Conservation (phyloP, 53 echinoderm and acorn worm species). For the Actinopyga echinites region DNA sequence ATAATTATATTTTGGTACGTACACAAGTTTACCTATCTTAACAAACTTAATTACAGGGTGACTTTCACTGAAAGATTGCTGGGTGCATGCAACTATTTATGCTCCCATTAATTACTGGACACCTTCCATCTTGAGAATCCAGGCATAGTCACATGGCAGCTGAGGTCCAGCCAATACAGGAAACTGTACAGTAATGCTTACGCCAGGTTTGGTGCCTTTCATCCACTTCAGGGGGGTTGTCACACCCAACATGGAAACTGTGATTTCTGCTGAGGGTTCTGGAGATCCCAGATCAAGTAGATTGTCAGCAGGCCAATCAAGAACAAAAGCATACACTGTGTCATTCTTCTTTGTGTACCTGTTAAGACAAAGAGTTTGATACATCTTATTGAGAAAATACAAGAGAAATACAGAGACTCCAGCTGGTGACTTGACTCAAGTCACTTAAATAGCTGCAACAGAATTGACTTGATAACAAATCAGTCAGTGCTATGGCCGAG, state of each 20-base stretch:
- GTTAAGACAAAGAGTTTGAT: neutral
- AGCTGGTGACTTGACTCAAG: too few species aligned
- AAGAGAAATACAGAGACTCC: too few species aligned
- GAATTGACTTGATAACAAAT: too few species aligned
- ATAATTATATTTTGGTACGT: too few species aligned
- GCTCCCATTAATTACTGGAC: slow-evolving; percentile 14
- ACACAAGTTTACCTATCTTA: too few species aligned
- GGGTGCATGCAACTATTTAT: too few species aligned
- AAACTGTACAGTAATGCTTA: slow-evolving; percentile 57
- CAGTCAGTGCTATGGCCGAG: too few species aligned
- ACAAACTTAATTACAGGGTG: too few species aligned
- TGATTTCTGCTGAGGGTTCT: slow-evolving; percentile 45
- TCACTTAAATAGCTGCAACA: too few species aligned
- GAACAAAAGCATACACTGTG: slow-evolving; percentile 72
- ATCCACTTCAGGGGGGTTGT: slow-evolving; percentile 58
- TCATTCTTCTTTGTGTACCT: slow-evolving; percentile 68
- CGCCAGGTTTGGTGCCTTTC: slow-evolving; percentile 15
- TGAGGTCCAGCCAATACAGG: slow-evolving; percentile 33
- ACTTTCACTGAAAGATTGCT: too few species aligned
- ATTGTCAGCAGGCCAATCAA: slow-evolving; percentile 82
- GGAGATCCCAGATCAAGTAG: slow-evolving; percentile 61
- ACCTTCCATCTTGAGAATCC: slow-evolving; percentile 69
- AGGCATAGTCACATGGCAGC: slow-evolving; percentile 74
- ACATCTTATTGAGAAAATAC: neutral
- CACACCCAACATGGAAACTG: slow-evolving; percentile 67